Evolutionary conservation across 2,888 invertebrate genomes (phyloP).

Genomic region (Drosophila melanosoma): DNA sequence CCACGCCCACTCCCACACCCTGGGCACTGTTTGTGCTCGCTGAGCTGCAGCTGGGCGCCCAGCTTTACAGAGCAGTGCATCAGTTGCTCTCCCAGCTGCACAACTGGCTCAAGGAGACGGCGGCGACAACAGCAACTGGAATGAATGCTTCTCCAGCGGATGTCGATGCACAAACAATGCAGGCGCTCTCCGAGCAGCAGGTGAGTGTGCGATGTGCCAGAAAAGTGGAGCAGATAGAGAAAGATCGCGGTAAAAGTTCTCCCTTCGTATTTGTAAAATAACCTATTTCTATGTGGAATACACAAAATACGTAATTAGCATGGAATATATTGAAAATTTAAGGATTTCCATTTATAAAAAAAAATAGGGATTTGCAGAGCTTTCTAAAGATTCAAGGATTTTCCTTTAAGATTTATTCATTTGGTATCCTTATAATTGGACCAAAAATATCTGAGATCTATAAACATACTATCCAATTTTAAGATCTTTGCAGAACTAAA

Average conservation of each 20-base stretch:
- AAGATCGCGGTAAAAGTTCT: neutral
- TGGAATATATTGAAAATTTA: neutral
- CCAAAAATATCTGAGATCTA: neutral
- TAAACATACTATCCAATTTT: neutral
- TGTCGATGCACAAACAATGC: constrained; percentile 66
- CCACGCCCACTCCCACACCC: constrained; percentile 54
- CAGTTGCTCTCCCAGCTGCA: constrained; percentile 78
- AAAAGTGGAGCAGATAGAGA: neutral
- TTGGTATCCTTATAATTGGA: too few species aligned
- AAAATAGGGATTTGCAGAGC: too few species aligned
- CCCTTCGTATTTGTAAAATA: neutral
- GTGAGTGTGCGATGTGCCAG: constrained; percentile 39
- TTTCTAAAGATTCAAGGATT: too few species aligned
- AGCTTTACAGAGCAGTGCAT: constrained; percentile 82
- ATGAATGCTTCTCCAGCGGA: constrained; percentile 41
- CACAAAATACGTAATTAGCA: neutral
- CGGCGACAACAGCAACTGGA: neutral
- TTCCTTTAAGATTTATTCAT: too few species aligned
- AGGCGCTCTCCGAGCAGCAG: constrained; percentile 79
- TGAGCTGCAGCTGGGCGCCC: constrained; percentile 79
- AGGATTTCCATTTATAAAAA: neutral
- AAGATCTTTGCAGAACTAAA: neutral
- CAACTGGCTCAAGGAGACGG: constrained; percentile 70
- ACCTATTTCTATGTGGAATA: neutral
- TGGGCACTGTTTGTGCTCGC: constrained; percentile 83